phyloP scores from a whole-genome alignment of 2,113 vertebrate genomes.

The Syngnathus scovelli region DNA sequence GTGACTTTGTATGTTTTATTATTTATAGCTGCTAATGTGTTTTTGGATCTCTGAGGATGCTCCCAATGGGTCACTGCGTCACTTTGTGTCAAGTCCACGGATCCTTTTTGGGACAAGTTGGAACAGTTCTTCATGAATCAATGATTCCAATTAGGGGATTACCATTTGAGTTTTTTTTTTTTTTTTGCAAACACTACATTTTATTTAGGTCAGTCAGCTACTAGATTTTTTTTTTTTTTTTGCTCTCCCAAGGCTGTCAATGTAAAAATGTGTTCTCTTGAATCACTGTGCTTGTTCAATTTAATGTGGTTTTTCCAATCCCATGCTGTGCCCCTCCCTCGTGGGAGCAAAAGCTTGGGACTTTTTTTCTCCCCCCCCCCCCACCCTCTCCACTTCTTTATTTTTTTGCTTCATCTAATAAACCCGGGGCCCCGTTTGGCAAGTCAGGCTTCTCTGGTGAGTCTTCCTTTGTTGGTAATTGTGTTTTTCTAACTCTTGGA shows the following conservation, averaged over 20 bases:
- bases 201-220: neutral
- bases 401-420: too few species aligned
- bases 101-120: neutral
- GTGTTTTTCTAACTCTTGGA: too few species aligned
- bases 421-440: too few species aligned
- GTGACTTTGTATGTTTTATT: constrained; percentile 36
- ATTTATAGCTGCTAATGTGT: constrained; percentile 51
- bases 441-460: too few species aligned
- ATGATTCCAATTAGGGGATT: neutral
- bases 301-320: too few species aligned
- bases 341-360: too few species aligned
- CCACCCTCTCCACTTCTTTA: too few species aligned
- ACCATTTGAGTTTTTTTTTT: neutral
- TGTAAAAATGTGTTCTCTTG: neutral
- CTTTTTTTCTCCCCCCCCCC: too few species aligned
- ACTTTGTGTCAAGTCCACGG: neutral
- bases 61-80: neutral
- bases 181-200: neutral
- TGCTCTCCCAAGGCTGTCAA: neutral
- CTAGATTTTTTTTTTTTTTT: neutral
- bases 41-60: constrained; percentile 37
- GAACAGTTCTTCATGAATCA: neutral
- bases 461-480: too few species aligned
- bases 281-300: too few species aligned
- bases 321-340: too few species aligned